Evolutionary conservation across 2,113 vertebrate species (phyloP), one percentile per base, ranked within the genome.

Genomic region (Corynorhinus townsendii): DNA sequence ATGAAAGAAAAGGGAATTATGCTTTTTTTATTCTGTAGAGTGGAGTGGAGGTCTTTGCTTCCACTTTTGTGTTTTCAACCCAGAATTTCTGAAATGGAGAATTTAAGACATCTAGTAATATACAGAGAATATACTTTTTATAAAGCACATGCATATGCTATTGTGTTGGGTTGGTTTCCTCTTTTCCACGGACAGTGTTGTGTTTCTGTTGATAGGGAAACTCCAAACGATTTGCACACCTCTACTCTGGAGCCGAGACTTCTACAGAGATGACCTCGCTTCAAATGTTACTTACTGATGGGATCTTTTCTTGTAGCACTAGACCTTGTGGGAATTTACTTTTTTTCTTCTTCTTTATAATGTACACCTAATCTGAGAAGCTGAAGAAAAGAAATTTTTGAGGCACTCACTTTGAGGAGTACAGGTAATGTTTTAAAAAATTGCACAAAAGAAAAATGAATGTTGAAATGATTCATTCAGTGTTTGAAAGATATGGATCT

Each of bases 371-470:
- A 98, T 98, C 98, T 98, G 98, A 98, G 98, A 98, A 97, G 98
- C 98, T 98, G 98, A 98, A 98, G 98, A 98, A 97, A 97, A 98
- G 97, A 45, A 98, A 90, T 97, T 97, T 98, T 98, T 97, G 98
- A 99, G 99, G 99, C 99, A 98, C 99, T 99, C 99, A 99, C 98
- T 98, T 98, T 98, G 98, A 99, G 99, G 99, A 99, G 98, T 99
- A 99, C 99, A 98, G 98, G 98, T 99, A 98, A 99, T 98, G 98
- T 99, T 98, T 97, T 98, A 96, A 98, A 98, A n/a, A 77, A 98
- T 99, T 99, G 99, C 99, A 99, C 99, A 99, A 99, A 99, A 99
- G 98, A 99, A 99, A 99, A 98, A 99, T 99, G 99, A 99, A 99
- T 99, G 99, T 99, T 98, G 98, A 98, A 98, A 98, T 98, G 99